Conservation (phyloP, 2,797 vertebrate genomes). For the Pelobates cultripes region DNA sequence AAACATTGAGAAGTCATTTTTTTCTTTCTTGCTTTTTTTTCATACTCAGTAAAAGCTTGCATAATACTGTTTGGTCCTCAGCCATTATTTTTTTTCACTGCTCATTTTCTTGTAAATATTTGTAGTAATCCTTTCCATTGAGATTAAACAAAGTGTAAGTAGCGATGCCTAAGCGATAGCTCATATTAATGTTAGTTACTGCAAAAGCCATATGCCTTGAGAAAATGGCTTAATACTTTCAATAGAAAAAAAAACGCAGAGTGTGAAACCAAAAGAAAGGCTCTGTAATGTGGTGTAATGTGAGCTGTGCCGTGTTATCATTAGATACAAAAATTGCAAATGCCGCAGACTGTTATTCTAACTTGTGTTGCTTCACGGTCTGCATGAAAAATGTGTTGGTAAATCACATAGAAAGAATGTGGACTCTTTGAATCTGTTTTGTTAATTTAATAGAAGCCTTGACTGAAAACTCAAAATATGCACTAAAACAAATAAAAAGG, state of each 20-base stretch:
- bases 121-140: conserved; percentile 70
- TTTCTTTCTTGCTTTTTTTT: neutral
- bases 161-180: conserved; percentile 68
- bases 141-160: conserved; percentile 74
- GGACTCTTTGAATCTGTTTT: conserved; percentile 47
- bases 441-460: conserved; percentile 36
- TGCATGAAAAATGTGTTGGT: conserved; percentile 50
- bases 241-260: conserved; percentile 9
- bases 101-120: conserved; percentile 75
- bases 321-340: conserved; percentile 58
- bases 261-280: conserved; percentile 56
- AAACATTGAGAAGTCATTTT: neutral
- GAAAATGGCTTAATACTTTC: conserved; percentile 46
- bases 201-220: conserved; percentile 45
- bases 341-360: conserved; percentile 56
- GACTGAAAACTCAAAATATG: conserved; percentile 26
- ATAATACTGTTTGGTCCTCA: neutral
- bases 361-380: conserved; percentile 54
- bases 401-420: conserved; percentile 53
- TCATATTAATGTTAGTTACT: conserved; percentile 66
- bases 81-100: conserved; percentile 57
- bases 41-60: neutral
- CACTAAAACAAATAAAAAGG: neutral
- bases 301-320: conserved; percentile 60
- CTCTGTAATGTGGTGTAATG: conserved; percentile 58